Evolutionary conservation across 2,888 invertebrate species (phyloP).

Genomic region (Cerceris rybyensis): DNA sequence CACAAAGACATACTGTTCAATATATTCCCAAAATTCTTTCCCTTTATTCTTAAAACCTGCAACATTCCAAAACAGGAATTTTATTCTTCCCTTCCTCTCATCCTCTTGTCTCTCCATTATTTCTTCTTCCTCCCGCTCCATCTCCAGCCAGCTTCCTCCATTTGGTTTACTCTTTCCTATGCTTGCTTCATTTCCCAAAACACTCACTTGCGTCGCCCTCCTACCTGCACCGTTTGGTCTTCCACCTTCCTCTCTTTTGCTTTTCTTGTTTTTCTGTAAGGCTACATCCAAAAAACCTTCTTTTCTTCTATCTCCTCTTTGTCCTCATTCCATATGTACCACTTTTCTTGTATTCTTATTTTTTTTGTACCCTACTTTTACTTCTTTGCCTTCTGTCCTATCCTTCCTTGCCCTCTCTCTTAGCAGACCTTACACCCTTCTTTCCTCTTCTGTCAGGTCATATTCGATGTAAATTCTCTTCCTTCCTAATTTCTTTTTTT

Average conservation of each 20-base stretch:
- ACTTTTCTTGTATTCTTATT: not conserved
- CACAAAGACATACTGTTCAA: too few species aligned
- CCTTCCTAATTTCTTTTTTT: constrained; percentile 1
- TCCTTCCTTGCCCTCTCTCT: not conserved
- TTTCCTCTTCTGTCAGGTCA: constrained; percentile 8
- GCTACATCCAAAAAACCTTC: not conserved
- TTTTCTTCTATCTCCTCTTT: not conserved
- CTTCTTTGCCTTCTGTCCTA: constrained; percentile 5
- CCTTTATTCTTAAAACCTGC: too few species aligned
- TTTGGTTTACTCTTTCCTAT: too few species aligned
- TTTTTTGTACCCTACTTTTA: constrained; percentile 12
- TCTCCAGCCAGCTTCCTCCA: too few species aligned
- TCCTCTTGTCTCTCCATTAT: too few species aligned
- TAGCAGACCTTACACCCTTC: not conserved
- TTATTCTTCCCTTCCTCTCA: too few species aligned
- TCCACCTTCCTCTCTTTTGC: not conserved
- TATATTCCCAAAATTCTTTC: too few species aligned
- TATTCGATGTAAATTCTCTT: not conserved
- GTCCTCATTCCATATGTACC: constrained; percentile 4
- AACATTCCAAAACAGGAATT: too few species aligned
- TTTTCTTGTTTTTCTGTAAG: constrained; percentile 2
- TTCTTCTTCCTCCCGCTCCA: too few species aligned
- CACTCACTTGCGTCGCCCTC: not conserved
- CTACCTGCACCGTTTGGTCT: not conserved
- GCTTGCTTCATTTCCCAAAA: too few species aligned